Evolutionary conservation across 2,888 invertebrate genomes (phyloP), one percentile per base, ranked within the genome.

Genomic region (Drosophila paracracens): DNA sequence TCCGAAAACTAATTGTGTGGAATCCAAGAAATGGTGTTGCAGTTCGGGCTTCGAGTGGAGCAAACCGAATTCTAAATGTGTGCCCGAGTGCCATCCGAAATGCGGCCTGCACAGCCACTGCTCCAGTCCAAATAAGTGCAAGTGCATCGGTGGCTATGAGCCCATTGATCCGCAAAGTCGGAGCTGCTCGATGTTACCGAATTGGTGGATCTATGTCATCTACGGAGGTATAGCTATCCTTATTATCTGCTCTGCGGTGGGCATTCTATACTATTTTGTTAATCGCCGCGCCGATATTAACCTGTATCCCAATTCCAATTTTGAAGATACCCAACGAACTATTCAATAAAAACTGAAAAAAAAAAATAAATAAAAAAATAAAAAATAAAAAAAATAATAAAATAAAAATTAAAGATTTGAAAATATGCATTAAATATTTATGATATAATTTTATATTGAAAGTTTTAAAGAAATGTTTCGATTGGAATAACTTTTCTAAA

Each of bases 271-370:
- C 36, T 50, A 18, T 5, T 66, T 4, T n/a, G 0, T 52, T 0
- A 29, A 11, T 0, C 56, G 57, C 16, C 13, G 6, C 4, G 10
- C 25, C 1, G 31, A 35, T 18, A 0, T 50, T 6, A 72, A 18
- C 18, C 77, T 60, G 6, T 72, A 66, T 72, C 76, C 73, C 6
- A 77, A 76, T 64, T 2, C 25, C 1, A 40, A 7, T 38, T 60
- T 35, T 16, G 5, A 48, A 0, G 73, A 76, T 16, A 53, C n/a
- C 1, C 4, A 29, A 1, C 16, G 0, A 13, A 62, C 52, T 35
- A 2, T 71, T n/a, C 13, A 58, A 53, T 38, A 36, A 4, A 6
- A 53, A 53, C 13, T 53, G 2, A 21, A 5, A 21, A 16, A 10
- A n/a, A 21, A 21, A 21, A 21, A 21, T 21, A 21, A 27, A 25